Evolutionary conservation across 2,888 invertebrate genomes (phyloP), one percentile per base, ranked within the genome.

Genomic region (Gari tellinella): DNA sequence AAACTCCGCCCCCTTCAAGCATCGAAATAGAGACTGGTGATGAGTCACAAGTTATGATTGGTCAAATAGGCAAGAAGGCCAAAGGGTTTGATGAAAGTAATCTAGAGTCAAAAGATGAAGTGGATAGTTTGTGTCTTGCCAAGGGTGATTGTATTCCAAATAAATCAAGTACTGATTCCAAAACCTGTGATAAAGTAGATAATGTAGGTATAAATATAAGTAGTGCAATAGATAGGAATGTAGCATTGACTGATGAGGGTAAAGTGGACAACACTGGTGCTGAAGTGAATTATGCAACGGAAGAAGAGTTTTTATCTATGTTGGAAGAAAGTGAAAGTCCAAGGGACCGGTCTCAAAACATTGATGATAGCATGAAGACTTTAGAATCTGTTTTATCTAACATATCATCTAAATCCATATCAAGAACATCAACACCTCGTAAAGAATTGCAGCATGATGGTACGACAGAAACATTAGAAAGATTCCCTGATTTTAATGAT

Each of bases 1-100:
- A 93, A 49, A 92, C 93, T 64, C 93, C 93, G 0, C 80, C 92
- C 2, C 89, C 83, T 15, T 80, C 80, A 41, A 82, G 85, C 63
- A 60, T 85, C 12, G 51, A 21, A 25, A 31, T n/a, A 12, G 45
- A 41, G 43, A 65, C 37, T 70, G 12, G 48, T n/a, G 40, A 56
- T 15, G 21, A 14, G 40, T 40, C 49, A 5, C 21, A 26, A n/a
- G 46, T 60, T 48, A 26, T 25, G n/a, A 31, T 43, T 25, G 4
- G 37, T 37, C 26, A 37, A 10, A 62, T 43, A 43, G 37, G 17
- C n/a, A 49, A 8, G 55, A 25, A 7, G 12, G 14, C 23, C 15
- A 14, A 17, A 25, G 57, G 45, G 31, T 26, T 19, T 45, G n/a
- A n/a, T 14, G 23, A 43, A 10, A 43, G n/a, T n/a, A 43, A n/a